Evolutionary conservation across 2,113 vertebrate species (phyloP).

Genomic region (Menura novaehollandiae): DNA sequence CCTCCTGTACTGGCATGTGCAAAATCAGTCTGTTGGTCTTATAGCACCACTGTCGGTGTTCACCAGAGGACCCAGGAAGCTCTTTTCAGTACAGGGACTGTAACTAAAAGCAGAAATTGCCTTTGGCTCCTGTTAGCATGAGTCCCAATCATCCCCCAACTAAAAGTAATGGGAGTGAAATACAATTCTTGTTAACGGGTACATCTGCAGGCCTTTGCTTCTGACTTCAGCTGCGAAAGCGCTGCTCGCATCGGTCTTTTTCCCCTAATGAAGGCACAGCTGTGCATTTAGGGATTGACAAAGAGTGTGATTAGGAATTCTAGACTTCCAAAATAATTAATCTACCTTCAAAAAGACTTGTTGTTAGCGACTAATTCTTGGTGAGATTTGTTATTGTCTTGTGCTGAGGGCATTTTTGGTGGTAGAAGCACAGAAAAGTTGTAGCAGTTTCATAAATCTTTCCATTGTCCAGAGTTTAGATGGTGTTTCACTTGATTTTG

Average conservation of each 20-base stretch:
- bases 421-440: not conserved
- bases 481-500: not conserved
- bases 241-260: not conserved
- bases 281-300: not conserved
- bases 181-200: not conserved
- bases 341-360: not conserved
- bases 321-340: not conserved
- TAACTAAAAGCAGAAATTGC: not conserved
- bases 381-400: not conserved
- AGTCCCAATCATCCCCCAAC: not conserved
- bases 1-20: too few species aligned
- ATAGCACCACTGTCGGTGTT: not conserved
- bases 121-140: not conserved
- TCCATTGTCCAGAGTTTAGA: not conserved
- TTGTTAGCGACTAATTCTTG: not conserved
- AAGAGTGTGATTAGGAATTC: not conserved
- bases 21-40: not conserved
- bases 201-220: conserved; percentile 1
- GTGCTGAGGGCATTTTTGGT: not conserved
- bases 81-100: not conserved
- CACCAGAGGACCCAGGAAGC: not conserved
- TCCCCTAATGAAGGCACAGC: conserved; percentile 22
- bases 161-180: not conserved
- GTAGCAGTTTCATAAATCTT: not conserved
- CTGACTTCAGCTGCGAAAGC: not conserved